A percentile compares a stretch with the other conserved stretches of the same genome.
These are phyloP conservation scores for Atherinosoma microstoma DNA, from an alignment of 2,797 vertebrate species.

Conservation along the genomic window DNA sequence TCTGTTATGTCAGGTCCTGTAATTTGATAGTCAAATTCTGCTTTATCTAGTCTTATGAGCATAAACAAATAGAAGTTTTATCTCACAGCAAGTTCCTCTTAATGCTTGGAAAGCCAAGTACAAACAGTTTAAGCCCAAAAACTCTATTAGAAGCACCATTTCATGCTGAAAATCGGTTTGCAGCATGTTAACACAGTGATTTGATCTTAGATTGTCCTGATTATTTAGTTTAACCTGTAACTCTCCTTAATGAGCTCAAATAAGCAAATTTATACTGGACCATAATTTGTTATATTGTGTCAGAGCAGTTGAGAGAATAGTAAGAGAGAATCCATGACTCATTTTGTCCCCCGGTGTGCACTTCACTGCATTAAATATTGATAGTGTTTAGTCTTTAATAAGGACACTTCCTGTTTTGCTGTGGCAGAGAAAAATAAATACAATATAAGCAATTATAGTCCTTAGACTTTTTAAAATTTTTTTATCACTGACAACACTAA, in stretches of 20 bases:
- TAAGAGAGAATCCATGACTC: conserved; percentile 27
- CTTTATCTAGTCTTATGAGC: conserved; percentile 18
- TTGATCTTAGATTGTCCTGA: not conserved
- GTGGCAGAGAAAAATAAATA: conserved; percentile 18
- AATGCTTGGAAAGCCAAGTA: conserved; percentile 3
- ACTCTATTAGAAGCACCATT: not conserved
- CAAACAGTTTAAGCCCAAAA: not conserved
- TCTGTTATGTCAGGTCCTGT: not conserved
- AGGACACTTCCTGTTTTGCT: conserved; percentile 49
- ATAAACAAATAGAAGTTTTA: conserved; percentile 7
- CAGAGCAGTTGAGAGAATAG: conserved; percentile 33
- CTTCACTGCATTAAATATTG: conserved; percentile 64
- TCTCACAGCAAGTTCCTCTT: conserved; percentile 7
- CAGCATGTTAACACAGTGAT: not conserved
- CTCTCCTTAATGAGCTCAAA: conserved; percentile 3
- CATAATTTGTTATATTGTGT: conserved; percentile 40
- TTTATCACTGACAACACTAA: not conserved
- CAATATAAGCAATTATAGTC: not conserved
- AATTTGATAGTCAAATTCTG: conserved; percentile 36
- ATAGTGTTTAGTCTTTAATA: conserved; percentile 41
- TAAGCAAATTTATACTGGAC: conserved; percentile 17
- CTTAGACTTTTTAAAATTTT: conserved; percentile 4
- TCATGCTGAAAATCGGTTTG: not conserved
- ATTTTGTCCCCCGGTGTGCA: conserved; percentile 39
- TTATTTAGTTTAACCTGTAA: not conserved